A percentile compares a stretch with the other conserved stretches of the same genome.
Conservation (phyloP, 2,113 vertebrate species). For the Theristicus caerulescens region DNA sequence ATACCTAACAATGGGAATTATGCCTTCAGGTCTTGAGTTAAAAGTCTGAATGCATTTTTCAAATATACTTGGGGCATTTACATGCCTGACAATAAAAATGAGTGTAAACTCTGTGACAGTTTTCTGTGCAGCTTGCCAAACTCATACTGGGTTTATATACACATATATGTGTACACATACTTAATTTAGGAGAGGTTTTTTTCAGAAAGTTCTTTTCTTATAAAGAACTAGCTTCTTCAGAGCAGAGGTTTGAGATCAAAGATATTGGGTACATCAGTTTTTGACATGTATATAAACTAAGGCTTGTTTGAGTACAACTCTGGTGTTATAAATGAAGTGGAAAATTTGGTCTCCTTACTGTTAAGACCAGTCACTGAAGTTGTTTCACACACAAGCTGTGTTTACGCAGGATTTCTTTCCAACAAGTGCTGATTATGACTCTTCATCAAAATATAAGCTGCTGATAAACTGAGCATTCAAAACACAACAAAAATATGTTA, state of each 20-base stretch:
- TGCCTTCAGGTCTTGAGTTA: not conserved
- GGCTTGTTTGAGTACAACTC: not conserved
- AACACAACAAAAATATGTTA: not conserved
- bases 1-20: not conserved
- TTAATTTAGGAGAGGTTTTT: not conserved
- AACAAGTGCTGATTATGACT: not conserved
- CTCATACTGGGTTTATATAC: not conserved
- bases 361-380: not conserved
- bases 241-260: not conserved
- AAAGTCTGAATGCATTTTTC: not conserved
- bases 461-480: not conserved
- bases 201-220: not conserved
- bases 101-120: not conserved
- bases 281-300: not conserved
- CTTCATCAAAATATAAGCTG: not conserved
- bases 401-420: not conserved
- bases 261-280: not conserved
- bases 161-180: not conserved
- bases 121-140: not conserved
- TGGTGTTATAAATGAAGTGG: not conserved
- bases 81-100: not conserved
- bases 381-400: not conserved
- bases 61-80: not conserved
- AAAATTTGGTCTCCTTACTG: not conserved
- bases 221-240: not conserved